Base-by-base conservation (phyloP, 2,888 invertebrate species). In the Mythimna loreyi region DNA sequence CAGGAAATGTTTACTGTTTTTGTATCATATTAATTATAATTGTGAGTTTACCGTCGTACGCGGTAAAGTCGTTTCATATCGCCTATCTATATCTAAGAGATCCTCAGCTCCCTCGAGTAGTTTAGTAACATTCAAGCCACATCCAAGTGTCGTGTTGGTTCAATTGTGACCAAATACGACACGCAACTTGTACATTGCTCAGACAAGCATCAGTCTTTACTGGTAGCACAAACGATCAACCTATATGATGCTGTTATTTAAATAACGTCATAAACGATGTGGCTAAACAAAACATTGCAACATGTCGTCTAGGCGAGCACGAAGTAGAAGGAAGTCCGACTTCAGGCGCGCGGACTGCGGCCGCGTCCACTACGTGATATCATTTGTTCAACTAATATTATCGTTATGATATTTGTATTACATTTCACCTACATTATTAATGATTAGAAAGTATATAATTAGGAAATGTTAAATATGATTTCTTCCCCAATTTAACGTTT, bases 321-420 rank as follows among this genome's bases (percentile, higher is more conserved):
- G 19, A 25, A 25, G 7, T 36, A 28, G 9, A 47, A 33, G 2
- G 69, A 11, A 21, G 5, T 6, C n/a, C 13, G 16, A 3, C 33
- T 21, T 7, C 6, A 3, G 4, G 11, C 19, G 21, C 25, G 33
- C 33, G 33, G 9, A n/a, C n/a, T n/a, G 33, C n/a, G 45, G 19
- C 19, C 45, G 45, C 45, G 45, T 8, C 4, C 47, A 43, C 47
- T 55, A 65, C 49, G 75, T 58, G 64, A 58, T 58, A 58, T 63
- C 19, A 59, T 77, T 81, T 81, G 81, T 71, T 81, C 81, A 70
- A 66, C 40, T 77, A 77, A 81, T 63, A 81, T 62, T 76, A 80
- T 9, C 61, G 55, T 56, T 62, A 68, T 65, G 81, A 77, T 81
- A 81, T 66, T 69, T 76, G 78, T 62, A 56, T 77, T 62, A 77